phyloP scores from a whole-genome alignment of 2,888 invertebrate species.

The Muscina levida region DNA sequence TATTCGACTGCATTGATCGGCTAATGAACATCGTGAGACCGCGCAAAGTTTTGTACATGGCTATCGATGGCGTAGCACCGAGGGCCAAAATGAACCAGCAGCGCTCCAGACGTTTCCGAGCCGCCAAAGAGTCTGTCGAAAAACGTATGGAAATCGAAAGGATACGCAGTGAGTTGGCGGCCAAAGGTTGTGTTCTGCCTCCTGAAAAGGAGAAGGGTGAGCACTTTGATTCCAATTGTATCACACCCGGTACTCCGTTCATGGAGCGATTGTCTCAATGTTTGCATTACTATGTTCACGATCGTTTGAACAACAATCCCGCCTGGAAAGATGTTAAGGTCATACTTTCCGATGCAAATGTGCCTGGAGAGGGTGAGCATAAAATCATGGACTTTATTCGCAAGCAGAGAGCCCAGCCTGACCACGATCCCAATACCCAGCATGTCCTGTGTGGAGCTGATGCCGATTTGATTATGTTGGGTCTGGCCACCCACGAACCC shows the following conservation, averaged over 20 bases:
- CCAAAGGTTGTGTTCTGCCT: slow-evolving; percentile 87
- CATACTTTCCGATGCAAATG: slow-evolving; percentile 99
- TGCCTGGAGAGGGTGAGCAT: slow-evolving; percentile 98
- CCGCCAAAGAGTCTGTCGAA: slow-evolving; percentile 95
- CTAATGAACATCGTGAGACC: slow-evolving; percentile 96
- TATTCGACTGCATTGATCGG: slow-evolving; percentile 98
- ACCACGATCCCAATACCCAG: slow-evolving; percentile 98
- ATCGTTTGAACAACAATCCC: slow-evolving; percentile 90
- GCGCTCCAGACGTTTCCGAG: slow-evolving; percentile 96
- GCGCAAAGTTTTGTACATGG: slow-evolving; percentile 97
- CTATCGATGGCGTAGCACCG: slow-evolving; percentile 99
- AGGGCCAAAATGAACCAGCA: slow-evolving; percentile 99
- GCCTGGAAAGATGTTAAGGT: slow-evolving; percentile 97
- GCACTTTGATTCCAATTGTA: slow-evolving; percentile 99
- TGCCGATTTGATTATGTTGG: slow-evolving; percentile 98
- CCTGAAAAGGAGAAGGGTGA: slow-evolving; percentile 94
- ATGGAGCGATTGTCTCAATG: slow-evolving; percentile 94
- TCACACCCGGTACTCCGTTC: slow-evolving; percentile 99
- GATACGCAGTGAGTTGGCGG: slow-evolving; percentile 86
- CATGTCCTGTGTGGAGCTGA: slow-evolving; percentile 99
- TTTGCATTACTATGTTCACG: slow-evolving; percentile 82
- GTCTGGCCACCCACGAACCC: slow-evolving; percentile 98
- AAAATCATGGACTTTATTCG: slow-evolving; percentile 99
- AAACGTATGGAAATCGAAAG: slow-evolving; percentile 92
- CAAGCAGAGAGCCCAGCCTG: slow-evolving; percentile 95